Percentiles rank a stretch among this genome's conserved stretches.
phyloP scores from a whole-genome alignment of 2,797 vertebrate species.

The Acipenser oxyrinchus region DNA sequence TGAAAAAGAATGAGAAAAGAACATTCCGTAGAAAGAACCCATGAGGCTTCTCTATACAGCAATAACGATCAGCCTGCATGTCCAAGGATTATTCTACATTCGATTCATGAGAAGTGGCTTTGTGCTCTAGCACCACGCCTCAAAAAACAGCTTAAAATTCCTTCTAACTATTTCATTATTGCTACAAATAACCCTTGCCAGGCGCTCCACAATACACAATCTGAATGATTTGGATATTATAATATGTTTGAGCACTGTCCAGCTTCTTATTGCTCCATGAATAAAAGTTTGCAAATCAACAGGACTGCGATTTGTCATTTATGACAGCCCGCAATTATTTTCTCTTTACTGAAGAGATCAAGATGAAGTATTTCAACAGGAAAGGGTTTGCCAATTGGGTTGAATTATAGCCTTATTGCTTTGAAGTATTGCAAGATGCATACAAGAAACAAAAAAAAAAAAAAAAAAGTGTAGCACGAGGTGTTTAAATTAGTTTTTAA shows the following conservation, averaged over 20 bases:
- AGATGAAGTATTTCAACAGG: no score
- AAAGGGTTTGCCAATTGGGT: no score
- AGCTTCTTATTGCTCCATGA: not conserved
- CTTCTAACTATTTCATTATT: not conserved
- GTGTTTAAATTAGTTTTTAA: no score
- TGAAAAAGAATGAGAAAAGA: no score
- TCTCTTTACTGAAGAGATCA: not conserved
- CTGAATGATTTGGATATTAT: not conserved
- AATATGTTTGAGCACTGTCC: not conserved
- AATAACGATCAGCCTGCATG: not conserved
- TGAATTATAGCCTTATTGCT: not conserved
- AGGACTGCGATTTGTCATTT: constrained; percentile 13
- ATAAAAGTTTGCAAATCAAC: not conserved
- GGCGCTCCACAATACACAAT: not conserved
- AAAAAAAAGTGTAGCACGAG: no score
- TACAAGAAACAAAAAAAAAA: no score
- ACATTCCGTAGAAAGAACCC: no score
- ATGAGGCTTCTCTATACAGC: no score
- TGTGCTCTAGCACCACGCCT: no score
- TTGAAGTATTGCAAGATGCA: not conserved
- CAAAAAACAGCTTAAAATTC: no score
- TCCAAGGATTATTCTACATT: not conserved
- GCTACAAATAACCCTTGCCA: not conserved
- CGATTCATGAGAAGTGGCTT: no score
- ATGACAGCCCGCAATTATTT: constrained; percentile 10